Conservation (phyloP, 2,888 invertebrate species). For the Melinopterus prodromus region DNA sequence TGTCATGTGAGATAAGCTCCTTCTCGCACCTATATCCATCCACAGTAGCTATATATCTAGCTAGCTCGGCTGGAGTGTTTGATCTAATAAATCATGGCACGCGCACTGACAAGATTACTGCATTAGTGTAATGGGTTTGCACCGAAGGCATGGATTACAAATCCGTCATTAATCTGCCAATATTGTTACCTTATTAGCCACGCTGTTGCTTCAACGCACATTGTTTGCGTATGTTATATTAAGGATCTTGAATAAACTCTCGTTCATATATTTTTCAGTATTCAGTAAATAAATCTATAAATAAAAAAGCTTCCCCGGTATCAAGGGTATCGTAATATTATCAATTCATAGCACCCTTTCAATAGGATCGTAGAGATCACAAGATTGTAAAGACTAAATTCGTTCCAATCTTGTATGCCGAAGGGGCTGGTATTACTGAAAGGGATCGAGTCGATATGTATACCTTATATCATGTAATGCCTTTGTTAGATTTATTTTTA, state of each 20-base stretch:
- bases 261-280: not conserved
- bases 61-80: not conserved
- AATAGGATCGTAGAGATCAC: not conserved
- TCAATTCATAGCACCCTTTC: not conserved
- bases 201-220: not conserved
- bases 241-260: not conserved
- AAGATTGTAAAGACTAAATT: not conserved
- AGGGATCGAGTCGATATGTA: not conserved
- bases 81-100: not conserved
- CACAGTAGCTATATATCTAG: not conserved
- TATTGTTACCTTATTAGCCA: not conserved
- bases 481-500: not conserved
- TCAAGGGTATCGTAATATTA: not conserved
- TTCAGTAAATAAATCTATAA: not conserved
- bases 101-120: conserved; percentile 4
- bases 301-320: not conserved
- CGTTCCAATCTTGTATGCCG: not conserved
- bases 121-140: conserved; percentile 4
- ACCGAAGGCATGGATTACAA: not conserved
- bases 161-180: not conserved
- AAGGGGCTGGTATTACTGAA: not conserved
- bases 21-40: not conserved
- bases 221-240: not conserved
- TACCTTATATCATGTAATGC: not conserved
- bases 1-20: not conserved